Evolutionary conservation across 2,888 invertebrate species (phyloP).

Genomic region (Dioctria linearis): DNA sequence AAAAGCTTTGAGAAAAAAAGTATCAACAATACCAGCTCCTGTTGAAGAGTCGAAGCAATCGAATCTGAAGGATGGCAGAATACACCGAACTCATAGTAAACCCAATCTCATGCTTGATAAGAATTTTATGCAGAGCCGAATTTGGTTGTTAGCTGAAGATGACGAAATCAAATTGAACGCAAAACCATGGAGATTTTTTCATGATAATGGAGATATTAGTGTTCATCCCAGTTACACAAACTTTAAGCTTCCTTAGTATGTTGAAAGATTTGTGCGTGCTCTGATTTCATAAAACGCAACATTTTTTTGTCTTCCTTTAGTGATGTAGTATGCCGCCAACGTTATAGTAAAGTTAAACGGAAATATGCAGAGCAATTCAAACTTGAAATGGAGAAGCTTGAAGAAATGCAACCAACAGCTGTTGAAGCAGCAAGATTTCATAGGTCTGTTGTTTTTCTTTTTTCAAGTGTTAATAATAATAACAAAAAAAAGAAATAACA

Average conservation of each 20-base stretch:
- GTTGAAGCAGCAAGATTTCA: conserved; percentile 46
- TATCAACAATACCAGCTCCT: too few relatives aligned
- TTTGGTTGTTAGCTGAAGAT: neutral
- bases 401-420: conserved; percentile 12
- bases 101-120: neutral
- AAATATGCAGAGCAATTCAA: conserved; percentile 33
- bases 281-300: neutral
- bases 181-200: neutral
- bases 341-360: neutral
- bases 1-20: too few relatives aligned
- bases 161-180: neutral
- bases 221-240: conserved; percentile 14
- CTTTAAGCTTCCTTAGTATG: conserved; percentile 22
- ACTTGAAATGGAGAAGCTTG: conserved; percentile 28
- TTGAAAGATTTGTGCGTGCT: neutral
- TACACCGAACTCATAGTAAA: too few relatives aligned
- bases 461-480: neutral
- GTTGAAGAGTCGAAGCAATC: too few relatives aligned
- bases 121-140: neutral
- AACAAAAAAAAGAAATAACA: too few relatives aligned
- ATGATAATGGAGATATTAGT: neutral
- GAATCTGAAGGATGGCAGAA: too few relatives aligned
- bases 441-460: neutral
- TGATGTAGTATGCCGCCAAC: neutral
- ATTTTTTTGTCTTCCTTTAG: neutral